A percentile compares a stretch with the other conserved stretches of the same genome.
Evolutionary conservation across 1,140 invertebrate genomes (phyloP).

Genomic region (Aphaenogaster floridana): DNA sequence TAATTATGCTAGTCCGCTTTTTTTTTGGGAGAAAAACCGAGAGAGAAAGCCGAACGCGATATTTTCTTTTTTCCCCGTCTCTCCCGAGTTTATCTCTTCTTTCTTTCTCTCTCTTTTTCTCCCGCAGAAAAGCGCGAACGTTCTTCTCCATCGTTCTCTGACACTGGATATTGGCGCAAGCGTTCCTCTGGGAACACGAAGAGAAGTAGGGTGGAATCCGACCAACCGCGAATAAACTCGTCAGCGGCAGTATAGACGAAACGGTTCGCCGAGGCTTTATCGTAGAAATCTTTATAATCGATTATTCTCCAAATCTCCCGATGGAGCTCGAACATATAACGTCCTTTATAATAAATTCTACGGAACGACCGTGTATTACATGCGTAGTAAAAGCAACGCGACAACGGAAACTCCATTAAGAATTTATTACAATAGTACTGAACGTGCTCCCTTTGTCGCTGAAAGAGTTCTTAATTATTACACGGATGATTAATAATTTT

Average conservation of each 20-base stretch:
- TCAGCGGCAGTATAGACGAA: constrained; percentile 32
- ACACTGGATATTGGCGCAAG: constrained; percentile 60
- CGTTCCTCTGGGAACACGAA: constrained; percentile 55
- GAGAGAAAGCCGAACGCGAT: constrained; percentile 1
- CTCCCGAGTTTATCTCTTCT: neutral
- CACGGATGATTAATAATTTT: constrained; percentile 30
- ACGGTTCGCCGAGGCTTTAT: constrained; percentile 12
- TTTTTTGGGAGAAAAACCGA: neutral
- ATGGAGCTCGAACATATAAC: neutral
- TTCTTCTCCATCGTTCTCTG: constrained; percentile 37
- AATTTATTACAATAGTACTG: constrained; percentile 3
- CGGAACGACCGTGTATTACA: neutral
- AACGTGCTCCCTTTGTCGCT: neutral
- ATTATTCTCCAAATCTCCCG: constrained; percentile 51
- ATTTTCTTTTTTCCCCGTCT: neutral
- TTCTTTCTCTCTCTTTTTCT: neutral
- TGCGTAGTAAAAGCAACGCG: neutral
- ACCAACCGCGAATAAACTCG: constrained; percentile 67
- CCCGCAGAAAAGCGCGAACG: constrained; percentile 11
- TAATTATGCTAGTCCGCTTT: constrained; percentile 5
- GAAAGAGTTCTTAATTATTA: constrained; percentile 46
- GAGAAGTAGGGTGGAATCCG: constrained; percentile 57
- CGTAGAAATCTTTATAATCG: constrained; percentile 45
- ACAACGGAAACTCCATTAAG: neutral
- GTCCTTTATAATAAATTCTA: constrained; percentile 12